These are phyloP conservation scores for Agapornis roseicollis DNA, from an alignment of 2,113 vertebrate genomes.

Conservation along the genomic window DNA sequence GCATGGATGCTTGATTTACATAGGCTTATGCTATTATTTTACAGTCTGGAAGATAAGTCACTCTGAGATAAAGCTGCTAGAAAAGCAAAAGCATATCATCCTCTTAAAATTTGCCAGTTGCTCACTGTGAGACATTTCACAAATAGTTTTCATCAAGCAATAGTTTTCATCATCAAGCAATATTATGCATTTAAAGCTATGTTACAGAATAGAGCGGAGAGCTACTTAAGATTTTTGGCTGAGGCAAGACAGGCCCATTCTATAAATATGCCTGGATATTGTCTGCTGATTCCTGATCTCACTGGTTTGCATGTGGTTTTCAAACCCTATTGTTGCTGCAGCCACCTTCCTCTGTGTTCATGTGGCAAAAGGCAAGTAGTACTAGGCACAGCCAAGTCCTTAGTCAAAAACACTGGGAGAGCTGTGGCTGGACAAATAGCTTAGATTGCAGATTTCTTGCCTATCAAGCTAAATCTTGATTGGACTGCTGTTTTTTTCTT, in stretches of 20 bases:
- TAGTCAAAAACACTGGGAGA: background rate
- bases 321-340: background rate
- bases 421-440: background rate
- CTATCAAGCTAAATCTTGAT: background rate
- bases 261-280: background rate
- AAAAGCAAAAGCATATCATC: background rate
- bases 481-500: background rate
- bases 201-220: background rate
- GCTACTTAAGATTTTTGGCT: background rate
- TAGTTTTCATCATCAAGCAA: background rate
- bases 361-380: background rate
- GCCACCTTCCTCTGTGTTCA: accelerated
- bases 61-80: constrained; percentile 1
- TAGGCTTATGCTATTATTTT: background rate
- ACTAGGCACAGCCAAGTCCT: background rate
- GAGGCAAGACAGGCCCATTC: background rate
- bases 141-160: background rate
- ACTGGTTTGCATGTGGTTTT: background rate
- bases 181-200: background rate
- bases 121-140: background rate
- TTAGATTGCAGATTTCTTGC: background rate
- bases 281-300: background rate
- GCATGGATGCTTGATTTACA: background rate
- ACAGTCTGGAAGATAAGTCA: background rate
- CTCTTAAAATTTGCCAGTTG: background rate